Evolutionary conservation across 2,888 invertebrate species (phyloP), one percentile per base, ranked within the genome.

Genomic region (Stegana nigrithorax): DNA sequence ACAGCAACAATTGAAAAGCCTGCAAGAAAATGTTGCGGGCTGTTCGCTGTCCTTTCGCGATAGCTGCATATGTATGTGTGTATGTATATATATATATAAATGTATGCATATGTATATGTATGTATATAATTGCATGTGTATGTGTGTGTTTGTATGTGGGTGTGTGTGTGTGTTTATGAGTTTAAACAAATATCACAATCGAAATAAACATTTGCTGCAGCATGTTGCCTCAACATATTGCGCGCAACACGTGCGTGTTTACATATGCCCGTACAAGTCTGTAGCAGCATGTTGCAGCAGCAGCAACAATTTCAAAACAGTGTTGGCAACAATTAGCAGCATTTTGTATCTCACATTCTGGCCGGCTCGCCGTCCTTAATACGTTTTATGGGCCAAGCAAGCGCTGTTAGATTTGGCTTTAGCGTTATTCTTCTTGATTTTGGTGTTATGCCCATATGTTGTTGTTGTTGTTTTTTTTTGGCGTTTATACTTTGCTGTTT

Each of bases 51-150:
- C n/a, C n/a, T n/a, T n/a, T n/a, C n/a, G n/a, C n/a, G n/a, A 23
- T 1, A 17, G 23, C 4, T 21, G 21, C n/a, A 27, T 6, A 51
- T 42, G 45, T 32, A 39, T 50, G 59, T 60, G n/a, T 61, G 62
- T 47, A n/a, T 62, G 44, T 56, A 29, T n/a, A n/a, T n/a, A n/a
- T n/a, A n/a, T n/a, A n/a, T n/a, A n/a, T n/a, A n/a, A n/a, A n/a
- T n/a, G n/a, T 75, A 73, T 80, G 78, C 75, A 75, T 80, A 80
- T 75, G 80, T 75, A n/a, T n/a, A n/a, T n/a, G n/a, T n/a, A n/a
- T n/a, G n/a, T n/a, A n/a, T n/a, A n/a, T n/a, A n/a, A n/a, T n/a
- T n/a, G n/a, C n/a, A 51, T 42, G 45, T 32, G 29, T 50, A 56
- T 60, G n/a, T 61, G 62, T 21, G 21, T n/a, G 17, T 6, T 27